phyloP scores from a whole-genome alignment of 2,797 vertebrate genomes.

The Eulemur rubriventer region DNA sequence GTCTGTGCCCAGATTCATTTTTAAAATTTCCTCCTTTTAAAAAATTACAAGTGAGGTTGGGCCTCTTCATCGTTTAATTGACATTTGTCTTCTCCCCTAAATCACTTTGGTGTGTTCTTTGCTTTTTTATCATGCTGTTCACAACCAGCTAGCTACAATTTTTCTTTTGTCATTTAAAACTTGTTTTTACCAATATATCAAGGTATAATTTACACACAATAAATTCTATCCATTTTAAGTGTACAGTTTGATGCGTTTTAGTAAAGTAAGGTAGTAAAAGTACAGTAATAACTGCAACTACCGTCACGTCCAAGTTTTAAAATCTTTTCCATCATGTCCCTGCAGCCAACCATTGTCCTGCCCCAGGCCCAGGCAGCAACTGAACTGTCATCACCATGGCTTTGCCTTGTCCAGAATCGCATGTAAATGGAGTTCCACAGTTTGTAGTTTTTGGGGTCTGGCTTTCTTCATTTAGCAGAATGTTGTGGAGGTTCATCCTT shows the following conservation, averaged over 20 bases:
- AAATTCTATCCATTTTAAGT: background rate
- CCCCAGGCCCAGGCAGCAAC: background rate
- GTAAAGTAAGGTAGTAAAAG: background rate
- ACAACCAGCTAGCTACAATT: background rate
- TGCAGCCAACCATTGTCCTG: background rate
- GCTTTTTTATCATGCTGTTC: background rate
- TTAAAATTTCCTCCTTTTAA: background rate
- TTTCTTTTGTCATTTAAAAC: background rate
- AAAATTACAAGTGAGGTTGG: background rate
- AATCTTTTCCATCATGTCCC: background rate
- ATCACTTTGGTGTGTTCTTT: background rate
- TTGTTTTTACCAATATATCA: background rate
- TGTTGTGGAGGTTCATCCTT: background rate
- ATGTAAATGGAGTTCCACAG: background rate
- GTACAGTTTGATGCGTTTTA: background rate
- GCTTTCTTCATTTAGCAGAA: background rate
- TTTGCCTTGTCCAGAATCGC: background rate
- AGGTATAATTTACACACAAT: background rate
- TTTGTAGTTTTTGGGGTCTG: background rate
- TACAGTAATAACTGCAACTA: background rate
- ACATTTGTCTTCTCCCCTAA: background rate
- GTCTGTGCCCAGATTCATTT: background rate
- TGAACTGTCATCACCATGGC: background rate
- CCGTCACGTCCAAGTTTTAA: background rate
- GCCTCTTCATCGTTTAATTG: background rate